A percentile compares a stretch with the other conserved stretches of the same genome.
These are phyloP conservation scores for Lycocorax pyrrhopterus DNA, from an alignment of 2,113 vertebrate genomes.

Conservation along the genomic window DNA sequence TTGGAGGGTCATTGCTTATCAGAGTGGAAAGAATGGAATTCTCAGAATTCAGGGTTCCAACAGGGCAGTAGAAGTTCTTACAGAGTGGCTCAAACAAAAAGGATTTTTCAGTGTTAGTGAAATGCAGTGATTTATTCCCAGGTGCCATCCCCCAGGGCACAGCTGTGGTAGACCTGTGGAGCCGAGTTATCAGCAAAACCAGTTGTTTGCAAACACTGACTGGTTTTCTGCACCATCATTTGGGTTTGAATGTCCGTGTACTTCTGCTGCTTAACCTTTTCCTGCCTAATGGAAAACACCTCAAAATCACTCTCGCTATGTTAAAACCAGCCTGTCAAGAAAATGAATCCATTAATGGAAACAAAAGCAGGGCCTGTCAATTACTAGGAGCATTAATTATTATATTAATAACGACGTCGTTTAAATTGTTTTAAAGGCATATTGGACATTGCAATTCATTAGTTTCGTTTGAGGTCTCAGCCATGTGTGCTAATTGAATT, in stretches of 20 bases:
- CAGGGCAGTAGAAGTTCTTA: background rate
- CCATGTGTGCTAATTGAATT: constrained; percentile 42
- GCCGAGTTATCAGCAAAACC: background rate
- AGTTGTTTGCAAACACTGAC: background rate
- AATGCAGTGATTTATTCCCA: background rate
- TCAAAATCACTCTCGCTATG: background rate
- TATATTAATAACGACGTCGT: constrained; percentile 38
- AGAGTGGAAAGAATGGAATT: too few relatives aligned
- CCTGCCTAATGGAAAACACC: background rate
- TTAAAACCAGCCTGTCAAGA: background rate
- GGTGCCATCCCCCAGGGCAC: background rate
- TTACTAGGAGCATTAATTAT: constrained; percentile 64
- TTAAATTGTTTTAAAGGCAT: constrained; percentile 63
- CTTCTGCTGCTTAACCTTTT: background rate
- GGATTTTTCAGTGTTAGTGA: background rate
- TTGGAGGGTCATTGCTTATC: too few relatives aligned
- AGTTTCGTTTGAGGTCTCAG: constrained; percentile 51
- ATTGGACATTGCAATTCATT: constrained; percentile 58
- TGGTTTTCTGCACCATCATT: background rate
- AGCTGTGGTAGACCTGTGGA: background rate
- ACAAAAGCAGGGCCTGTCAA: constrained; percentile 32
- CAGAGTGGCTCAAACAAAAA: background rate
- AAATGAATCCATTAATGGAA: constrained; percentile 36
- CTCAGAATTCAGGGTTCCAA: too few relatives aligned
- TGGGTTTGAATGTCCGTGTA: background rate